Evolutionary conservation across 1,140 invertebrate genomes (phyloP).

Genomic region (Calephelis virginiensis): DNA sequence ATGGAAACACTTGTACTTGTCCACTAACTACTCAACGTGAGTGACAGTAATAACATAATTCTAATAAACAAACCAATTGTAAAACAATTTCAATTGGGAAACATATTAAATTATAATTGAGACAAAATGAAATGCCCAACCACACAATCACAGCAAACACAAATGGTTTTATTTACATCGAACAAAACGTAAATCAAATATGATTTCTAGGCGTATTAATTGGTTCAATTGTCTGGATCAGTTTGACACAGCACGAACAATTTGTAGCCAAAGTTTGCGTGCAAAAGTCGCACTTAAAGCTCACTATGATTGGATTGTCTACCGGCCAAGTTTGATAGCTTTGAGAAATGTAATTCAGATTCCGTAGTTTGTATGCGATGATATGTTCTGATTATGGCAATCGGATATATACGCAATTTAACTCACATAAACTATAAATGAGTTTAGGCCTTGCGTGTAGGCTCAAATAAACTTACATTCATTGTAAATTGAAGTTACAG

Average conservation of each 20-base stretch:
- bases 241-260: conserved; percentile 61
- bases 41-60: no score
- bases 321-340: conserved; percentile 65
- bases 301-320: conserved; percentile 66
- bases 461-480: neutral
- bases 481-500: neutral
- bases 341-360: conserved; percentile 59
- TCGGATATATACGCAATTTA: conserved; percentile 23
- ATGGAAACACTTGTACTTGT: no score
- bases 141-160: conserved; percentile 8
- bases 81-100: neutral
- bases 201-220: conserved; percentile 56
- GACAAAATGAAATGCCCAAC: conserved; percentile 6
- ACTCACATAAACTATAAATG: conserved; percentile 14
- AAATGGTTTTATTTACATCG: conserved; percentile 12
- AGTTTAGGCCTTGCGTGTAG: neutral
- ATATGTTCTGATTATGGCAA: conserved; percentile 45
- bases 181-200: conserved; percentile 40
- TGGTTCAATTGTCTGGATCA: conserved; percentile 59
- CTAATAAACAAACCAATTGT: neutral
- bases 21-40: no score
- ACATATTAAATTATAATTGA: neutral
- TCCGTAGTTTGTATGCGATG: conserved; percentile 54
- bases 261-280: conserved; percentile 64
- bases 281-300: conserved; percentile 63